These are phyloP conservation scores for Nebria ingens DNA, from an alignment of 1,140 invertebrate genomes.

Conservation along the genomic window DNA sequence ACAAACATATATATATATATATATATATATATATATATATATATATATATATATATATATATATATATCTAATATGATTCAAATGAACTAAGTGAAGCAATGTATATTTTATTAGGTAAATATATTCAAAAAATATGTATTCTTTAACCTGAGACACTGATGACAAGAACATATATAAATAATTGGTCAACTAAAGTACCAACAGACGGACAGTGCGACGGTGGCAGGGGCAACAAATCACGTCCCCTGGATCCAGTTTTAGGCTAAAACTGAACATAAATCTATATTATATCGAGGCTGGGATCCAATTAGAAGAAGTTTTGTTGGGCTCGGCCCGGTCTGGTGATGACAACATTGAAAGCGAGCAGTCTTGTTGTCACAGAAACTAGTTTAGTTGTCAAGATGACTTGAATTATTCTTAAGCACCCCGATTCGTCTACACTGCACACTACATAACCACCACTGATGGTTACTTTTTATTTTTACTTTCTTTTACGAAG, in stretches of 20 bases:
- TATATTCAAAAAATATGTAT: no score
- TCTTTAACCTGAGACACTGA: no score
- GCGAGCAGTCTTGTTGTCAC: background rate
- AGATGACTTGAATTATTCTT: conserved; percentile 6
- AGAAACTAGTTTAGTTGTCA: conserved; percentile 8
- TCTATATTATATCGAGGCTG: conserved; percentile 8
- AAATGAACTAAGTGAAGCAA: no score
- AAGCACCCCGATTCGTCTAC: no score
- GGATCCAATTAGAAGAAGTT: conserved; percentile 12
- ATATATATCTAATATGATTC: no score
- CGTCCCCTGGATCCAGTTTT: conserved; percentile 4
- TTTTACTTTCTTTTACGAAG: no score
- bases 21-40: no score
- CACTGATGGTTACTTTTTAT: no score
- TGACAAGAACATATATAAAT: conserved; percentile 7
- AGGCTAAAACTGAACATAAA: conserved; percentile 11
- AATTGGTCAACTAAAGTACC: background rate
- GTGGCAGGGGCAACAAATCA: conserved; percentile 4
- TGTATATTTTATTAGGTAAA: no score
- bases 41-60: no score
- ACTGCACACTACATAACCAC: no score
- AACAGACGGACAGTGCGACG: background rate
- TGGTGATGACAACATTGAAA: background rate
- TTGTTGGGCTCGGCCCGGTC: background rate
- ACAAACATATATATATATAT: no score